Base-by-base conservation (phyloP, 2,797 vertebrate species). In the Myripristis murdjan region DNA sequence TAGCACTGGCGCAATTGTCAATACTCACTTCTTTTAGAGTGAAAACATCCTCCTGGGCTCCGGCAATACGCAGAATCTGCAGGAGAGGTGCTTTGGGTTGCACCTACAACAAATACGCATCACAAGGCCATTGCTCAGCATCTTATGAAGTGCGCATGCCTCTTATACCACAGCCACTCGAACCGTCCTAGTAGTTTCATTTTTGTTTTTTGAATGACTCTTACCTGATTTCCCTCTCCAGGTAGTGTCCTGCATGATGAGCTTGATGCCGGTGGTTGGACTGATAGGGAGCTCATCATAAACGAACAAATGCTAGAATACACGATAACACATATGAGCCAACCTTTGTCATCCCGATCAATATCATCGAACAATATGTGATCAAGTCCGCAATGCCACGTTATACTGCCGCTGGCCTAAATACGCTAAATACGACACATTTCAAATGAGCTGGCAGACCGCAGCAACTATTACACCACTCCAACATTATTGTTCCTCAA, bases 11-110 rank as follows among this genome's bases (percentile, higher is more conserved):
- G 8, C 8, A 11, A 8, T 4, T 57, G 6, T 31, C 33, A 51
- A 43, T 51, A 23, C 89, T 77, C 44, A 98, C 98, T 96, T 99
- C 96, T 85, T 98, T 99, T 71, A 98, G 91, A 0, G 97, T 99
- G 91, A 99, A 99, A 47, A 95, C 92, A 60, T 98, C 96, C 43
- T 97, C 97, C 64, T 95, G 95, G 51, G 98, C 98, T 11, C 98
- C 98, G 5, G 96, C 98, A 70, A 96, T 94, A 80, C 95, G 96
- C 82, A 99, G 89, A 82, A 99, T 95, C 92, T 96, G 97, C 88
- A 99, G 88, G 11, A 99, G 96, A 15, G 95, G 95, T 44, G 92
- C 84, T 81, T 93, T 97, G 73, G 97, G 97, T 86, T 96, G 92
- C 75, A 99, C 95, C 97, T 99, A 66, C 9, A 41, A n/a, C 14